These are phyloP conservation scores for Phasianus colchicus DNA, from an alignment of 2,113 vertebrate species.

Conservation along the genomic window DNA sequence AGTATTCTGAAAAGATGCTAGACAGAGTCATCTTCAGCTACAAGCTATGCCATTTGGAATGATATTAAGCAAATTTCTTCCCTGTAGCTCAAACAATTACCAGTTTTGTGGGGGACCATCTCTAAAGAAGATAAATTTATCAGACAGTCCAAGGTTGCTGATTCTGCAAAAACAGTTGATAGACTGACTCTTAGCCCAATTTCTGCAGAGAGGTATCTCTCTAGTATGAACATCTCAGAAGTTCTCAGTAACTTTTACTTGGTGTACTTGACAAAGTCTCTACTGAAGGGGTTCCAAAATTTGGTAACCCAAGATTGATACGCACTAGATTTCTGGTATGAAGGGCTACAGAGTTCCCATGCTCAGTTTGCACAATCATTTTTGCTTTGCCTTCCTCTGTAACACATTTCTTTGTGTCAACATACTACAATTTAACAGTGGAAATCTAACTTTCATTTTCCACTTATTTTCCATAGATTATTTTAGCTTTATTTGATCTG, in stretches of 20 bases:
- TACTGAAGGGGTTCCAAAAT: background rate
- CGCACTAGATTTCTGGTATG: background rate
- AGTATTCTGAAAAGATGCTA: background rate
- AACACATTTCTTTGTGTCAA: background rate
- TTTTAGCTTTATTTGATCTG: background rate
- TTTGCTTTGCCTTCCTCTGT: background rate
- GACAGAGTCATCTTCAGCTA: background rate
- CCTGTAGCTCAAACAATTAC: background rate
- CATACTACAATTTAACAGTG: background rate
- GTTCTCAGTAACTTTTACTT: background rate
- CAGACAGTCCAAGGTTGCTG: background rate
- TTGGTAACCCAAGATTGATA: background rate
- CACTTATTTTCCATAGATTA: background rate
- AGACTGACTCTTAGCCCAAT: background rate
- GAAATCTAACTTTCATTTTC: background rate
- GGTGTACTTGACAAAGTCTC: background rate
- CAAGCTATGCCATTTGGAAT: background rate
- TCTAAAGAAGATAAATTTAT: background rate
- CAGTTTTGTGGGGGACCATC: rapidly evolving
- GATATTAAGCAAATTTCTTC: background rate
- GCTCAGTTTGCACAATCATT: background rate
- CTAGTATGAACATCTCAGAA: background rate
- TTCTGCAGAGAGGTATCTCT: background rate
- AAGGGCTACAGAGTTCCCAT: background rate
- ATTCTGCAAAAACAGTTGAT: background rate